Evolutionary conservation across 2,797 vertebrate genomes (phyloP).

Genomic region (Chanos chanos): DNA sequence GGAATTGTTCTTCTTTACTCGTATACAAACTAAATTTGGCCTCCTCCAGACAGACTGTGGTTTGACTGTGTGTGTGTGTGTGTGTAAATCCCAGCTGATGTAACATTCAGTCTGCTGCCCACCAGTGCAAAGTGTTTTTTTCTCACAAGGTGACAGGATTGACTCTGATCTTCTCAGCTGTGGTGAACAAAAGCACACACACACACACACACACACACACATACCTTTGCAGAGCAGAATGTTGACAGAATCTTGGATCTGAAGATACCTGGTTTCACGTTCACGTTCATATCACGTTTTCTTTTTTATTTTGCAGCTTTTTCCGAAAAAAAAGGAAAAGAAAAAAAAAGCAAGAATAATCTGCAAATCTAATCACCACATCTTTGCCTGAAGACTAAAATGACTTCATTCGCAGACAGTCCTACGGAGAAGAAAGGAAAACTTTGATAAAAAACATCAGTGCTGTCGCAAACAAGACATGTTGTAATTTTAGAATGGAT

Average conservation of each 20-base stretch:
- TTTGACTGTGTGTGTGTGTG: not conserved
- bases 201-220: not conserved
- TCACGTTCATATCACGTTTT: constrained; percentile 32
- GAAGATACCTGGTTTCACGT: constrained; percentile 4
- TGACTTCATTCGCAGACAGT: constrained; percentile 37
- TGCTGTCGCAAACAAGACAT: not conserved
- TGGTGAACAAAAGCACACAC: not conserved
- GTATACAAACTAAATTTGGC: not conserved
- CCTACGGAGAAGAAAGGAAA: not conserved
- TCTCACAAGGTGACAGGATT: not conserved
- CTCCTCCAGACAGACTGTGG: not conserved
- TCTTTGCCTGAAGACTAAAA: constrained; percentile 45
- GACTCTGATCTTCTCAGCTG: constrained; percentile 12
- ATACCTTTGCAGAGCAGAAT: not conserved
- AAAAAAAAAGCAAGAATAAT: too few relatives aligned
- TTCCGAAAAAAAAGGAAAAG: too few relatives aligned
- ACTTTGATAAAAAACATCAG: not conserved
- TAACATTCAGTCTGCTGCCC: too few relatives aligned
- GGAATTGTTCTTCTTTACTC: not conserved
- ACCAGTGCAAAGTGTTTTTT: not conserved
- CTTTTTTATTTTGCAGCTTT: constrained; percentile 32
- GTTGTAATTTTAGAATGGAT: not conserved
- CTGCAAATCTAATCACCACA: constrained; percentile 30
- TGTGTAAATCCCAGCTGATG: not conserved
- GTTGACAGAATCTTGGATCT: not conserved